Base-by-base conservation (phyloP, 2,113 vertebrate species). In the Climacteris rufus region DNA sequence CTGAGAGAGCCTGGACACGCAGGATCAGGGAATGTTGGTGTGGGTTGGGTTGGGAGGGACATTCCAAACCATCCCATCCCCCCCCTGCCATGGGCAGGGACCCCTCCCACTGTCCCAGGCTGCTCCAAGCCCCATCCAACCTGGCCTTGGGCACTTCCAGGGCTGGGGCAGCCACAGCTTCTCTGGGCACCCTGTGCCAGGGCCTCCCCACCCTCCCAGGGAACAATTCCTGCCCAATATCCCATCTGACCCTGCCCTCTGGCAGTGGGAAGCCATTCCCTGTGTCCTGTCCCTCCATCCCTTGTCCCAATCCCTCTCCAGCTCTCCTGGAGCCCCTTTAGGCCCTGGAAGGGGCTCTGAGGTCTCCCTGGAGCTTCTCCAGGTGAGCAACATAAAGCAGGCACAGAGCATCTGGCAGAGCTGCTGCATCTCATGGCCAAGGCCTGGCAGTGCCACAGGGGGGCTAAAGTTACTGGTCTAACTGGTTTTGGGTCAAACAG, bases 81-180 rank as follows among this genome's bases (percentile, higher is more conserved):
- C 4, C 7, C n/a, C 20, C n/a, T 40, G 40, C 47, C 1, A 1
- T 25, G 24, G 23, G 0, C n/a, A 76, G 54, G 79, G 54, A 40
- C 35, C 40, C 7, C n/a, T 61, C 0, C 14, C 87, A 60, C 20
- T 1, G 0, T 0, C 8, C 47, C 61, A 83, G 61, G 40, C 0
- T 23, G n/a, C 30, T 40, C 40, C 39, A 13, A 44, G 27, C 2
- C 22, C 37, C 0, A 0, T 20, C 59, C 28, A 69, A 0, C 9
- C 54, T 47, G 39, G 40, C 40, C 40, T 35, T 25, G 78, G 39
- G 0, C 54, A 27, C 40, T 61, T 0, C n/a, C 63, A 76, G 61
- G 78, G 70, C 47, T 83, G 78, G 28, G 20, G 7, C 44, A 81
- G 50, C 44, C 50, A 13, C 68, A 72, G 44, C 31, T 89, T 0